Percentiles rank a stretch among this genome's conserved stretches.
Evolutionary conservation across 2,797 vertebrate genomes (phyloP).

Genomic region (Ateles fusciceps): DNA sequence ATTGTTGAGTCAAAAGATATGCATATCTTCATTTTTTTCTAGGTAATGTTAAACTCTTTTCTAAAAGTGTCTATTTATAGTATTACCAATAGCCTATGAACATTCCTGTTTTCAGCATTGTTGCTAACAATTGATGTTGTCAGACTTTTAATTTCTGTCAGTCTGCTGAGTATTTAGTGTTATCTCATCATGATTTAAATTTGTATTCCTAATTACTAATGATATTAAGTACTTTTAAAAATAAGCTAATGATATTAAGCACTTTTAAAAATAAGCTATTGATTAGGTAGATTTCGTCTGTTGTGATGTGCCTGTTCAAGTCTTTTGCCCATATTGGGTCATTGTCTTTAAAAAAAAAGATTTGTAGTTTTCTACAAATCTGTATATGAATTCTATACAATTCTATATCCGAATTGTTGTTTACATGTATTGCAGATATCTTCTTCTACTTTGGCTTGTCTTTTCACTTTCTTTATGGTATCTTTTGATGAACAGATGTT

Average conservation of each 20-base stretch:
- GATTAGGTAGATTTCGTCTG: conserved; percentile 5
- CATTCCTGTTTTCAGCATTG: not conserved
- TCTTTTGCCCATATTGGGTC: not conserved
- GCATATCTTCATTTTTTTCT: not conserved
- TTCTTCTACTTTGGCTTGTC: not conserved
- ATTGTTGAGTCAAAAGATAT: not conserved
- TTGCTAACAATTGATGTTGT: not conserved
- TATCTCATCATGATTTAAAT: conserved; percentile 20
- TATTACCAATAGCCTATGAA: not conserved
- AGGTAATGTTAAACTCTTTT: not conserved
- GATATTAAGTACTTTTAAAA: not conserved
- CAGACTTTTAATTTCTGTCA: conserved; percentile 10
- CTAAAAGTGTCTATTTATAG: not conserved
- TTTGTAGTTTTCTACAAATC: not conserved
- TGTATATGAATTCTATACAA: not conserved
- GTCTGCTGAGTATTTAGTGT: not conserved
- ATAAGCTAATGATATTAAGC: not conserved
- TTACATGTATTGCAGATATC: not conserved
- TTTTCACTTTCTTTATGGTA: conserved; percentile 15
- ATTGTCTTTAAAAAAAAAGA: not conserved
- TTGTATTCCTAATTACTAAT: conserved; percentile 15
- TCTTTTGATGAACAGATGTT: conserved; percentile 31
- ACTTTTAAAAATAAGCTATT: not conserved
- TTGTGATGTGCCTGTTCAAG: conserved; percentile 45
- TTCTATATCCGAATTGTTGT: not conserved